Percentiles rank a stretch among this genome's conserved stretches.
Evolutionary conservation across 2,113 vertebrate genomes (phyloP).

Genomic region (Nyctibius bracteatus): DNA sequence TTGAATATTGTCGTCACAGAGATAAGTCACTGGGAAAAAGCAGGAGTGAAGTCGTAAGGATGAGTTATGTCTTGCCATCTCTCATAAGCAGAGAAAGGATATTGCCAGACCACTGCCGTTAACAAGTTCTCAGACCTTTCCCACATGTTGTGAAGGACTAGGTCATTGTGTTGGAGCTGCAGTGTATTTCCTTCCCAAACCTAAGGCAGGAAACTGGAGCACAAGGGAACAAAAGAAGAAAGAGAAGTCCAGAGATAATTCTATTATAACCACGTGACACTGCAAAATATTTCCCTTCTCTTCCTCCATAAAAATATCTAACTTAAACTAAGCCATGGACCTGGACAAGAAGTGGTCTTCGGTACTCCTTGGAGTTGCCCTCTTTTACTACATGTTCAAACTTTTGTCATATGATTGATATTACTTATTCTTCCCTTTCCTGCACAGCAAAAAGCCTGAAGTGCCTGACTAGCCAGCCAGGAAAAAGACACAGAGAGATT

Average conservation of each 20-base stretch:
- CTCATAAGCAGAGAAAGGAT: not conserved
- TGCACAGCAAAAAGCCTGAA: not conserved
- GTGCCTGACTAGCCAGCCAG: not conserved
- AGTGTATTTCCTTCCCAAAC: constrained; percentile 30
- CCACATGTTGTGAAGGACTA: not conserved
- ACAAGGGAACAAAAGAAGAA: constrained; percentile 43
- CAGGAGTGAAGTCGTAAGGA: not conserved
- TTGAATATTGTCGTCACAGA: not conserved
- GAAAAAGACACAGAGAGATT: not conserved
- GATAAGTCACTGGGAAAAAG: not conserved
- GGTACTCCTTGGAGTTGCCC: not conserved
- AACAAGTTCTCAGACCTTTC: not conserved
- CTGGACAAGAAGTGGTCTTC: not conserved
- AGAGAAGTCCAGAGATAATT: not conserved
- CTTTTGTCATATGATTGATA: not conserved
- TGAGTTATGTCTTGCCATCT: not conserved
- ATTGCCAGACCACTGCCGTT: not conserved
- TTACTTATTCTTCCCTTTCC: not conserved
- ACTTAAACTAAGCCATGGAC: not conserved
- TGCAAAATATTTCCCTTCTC: constrained; percentile 12
- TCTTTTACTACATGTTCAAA: not conserved
- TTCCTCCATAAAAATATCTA: not conserved
- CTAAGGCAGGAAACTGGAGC: constrained; percentile 33
- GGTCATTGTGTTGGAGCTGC: constrained; percentile 12
- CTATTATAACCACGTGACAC: not conserved